A percentile compares a stretch with the other conserved stretches of the same genome.
Evolutionary conservation across 2,888 invertebrate species (phyloP).

Genomic region (Rhynchonema sp.): DNA sequence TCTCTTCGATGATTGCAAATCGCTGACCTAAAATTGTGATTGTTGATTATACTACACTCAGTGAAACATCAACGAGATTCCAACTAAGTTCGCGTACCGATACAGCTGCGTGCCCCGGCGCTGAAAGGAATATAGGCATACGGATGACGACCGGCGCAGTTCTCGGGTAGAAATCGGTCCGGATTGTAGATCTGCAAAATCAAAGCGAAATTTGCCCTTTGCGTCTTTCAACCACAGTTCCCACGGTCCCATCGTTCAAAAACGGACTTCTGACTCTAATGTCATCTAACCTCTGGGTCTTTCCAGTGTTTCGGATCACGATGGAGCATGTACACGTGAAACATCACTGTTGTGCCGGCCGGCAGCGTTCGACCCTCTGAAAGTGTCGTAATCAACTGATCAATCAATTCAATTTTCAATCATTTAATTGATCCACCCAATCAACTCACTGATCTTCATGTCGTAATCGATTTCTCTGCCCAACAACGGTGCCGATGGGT

Average conservation of each 20-base stretch:
- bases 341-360: constrained; percentile 23
- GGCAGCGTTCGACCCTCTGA: constrained; percentile 17
- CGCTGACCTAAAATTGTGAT: too few species aligned
- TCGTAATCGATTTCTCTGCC: constrained; percentile 30
- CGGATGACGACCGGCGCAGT: constrained; percentile 27
- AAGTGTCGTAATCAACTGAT: too few species aligned
- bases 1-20: constrained; percentile 34
- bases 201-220: neutral
- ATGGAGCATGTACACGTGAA: constrained; percentile 25
- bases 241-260: too few species aligned
- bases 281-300: constrained; percentile 31
- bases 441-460: constrained; percentile 22
- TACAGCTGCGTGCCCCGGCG: constrained; percentile 35
- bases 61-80: neutral
- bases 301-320: constrained; percentile 29
- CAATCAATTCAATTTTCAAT: too few species aligned
- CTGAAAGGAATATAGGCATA: constrained; percentile 35
- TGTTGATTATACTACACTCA: too few species aligned
- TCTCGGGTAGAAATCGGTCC: constrained; percentile 32
- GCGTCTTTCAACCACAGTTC: too few species aligned
- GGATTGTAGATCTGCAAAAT: constrained; percentile 25
- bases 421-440: too few species aligned
- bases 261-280: too few species aligned
- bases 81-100: constrained; percentile 29
- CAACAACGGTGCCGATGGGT: constrained; percentile 34